phyloP scores from a whole-genome alignment of 1,140 invertebrate genomes.

The Ostrea edulis region DNA sequence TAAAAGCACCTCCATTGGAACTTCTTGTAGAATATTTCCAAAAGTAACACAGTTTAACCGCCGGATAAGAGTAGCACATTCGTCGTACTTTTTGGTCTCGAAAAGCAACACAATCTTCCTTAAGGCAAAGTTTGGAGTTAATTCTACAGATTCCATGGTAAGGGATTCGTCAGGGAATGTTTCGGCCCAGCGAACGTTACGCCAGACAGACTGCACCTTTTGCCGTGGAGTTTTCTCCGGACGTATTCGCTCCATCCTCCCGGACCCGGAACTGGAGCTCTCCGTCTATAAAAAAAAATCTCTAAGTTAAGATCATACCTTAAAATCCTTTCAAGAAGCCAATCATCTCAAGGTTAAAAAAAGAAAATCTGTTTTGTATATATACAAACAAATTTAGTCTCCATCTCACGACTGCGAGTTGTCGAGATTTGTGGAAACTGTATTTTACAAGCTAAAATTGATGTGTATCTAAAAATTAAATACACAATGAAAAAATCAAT shows the following conservation, averaged over 20 bases:
- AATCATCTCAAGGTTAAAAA: background rate
- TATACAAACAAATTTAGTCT: conserved; percentile 30
- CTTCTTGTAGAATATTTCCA: conserved; percentile 84
- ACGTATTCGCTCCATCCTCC: conserved; percentile 65
- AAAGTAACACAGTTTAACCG: conserved; percentile 88
- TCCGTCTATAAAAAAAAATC: conserved; percentile 49
- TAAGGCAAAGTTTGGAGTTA: conserved; percentile 68
- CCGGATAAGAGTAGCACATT: conserved; percentile 85
- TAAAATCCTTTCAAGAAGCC: background rate
- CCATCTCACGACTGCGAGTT: background rate
- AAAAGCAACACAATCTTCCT: conserved; percentile 69
- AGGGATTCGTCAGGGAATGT: conserved; percentile 68
- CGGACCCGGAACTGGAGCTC: conserved; percentile 55
- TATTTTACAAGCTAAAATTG: conserved; percentile 30
- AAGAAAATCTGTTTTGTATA: conserved; percentile 16
- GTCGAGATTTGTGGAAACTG: conserved; percentile 2
- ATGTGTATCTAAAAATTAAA: conserved; percentile 38
- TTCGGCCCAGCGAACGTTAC: conserved; percentile 70
- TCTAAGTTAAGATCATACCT: background rate
- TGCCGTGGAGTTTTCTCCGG: conserved; percentile 64
- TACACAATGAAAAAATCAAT: conserved; percentile 38
- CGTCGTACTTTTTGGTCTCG: conserved; percentile 69
- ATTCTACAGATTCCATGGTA: conserved; percentile 67
- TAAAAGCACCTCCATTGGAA: conserved; percentile 92
- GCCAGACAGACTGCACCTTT: conserved; percentile 69